phyloP scores from a whole-genome alignment of 2,113 vertebrate species.

The Menidia beryllina region DNA sequence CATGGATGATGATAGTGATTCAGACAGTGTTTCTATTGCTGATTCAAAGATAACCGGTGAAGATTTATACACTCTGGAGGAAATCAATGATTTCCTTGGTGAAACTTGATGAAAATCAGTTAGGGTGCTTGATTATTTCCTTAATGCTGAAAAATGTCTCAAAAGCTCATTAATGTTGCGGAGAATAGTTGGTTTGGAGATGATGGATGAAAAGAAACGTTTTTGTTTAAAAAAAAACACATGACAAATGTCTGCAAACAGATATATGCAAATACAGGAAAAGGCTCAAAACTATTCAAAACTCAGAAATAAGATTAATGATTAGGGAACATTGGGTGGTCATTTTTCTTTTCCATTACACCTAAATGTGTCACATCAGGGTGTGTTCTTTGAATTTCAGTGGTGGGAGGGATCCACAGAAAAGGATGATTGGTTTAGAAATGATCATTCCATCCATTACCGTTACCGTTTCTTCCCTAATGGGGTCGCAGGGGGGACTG shows the following conservation, averaged over 20 bases:
- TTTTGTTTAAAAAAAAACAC: no score
- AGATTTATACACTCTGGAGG: not conserved
- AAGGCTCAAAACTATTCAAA: no score
- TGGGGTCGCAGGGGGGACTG: no score
- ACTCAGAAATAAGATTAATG: no score
- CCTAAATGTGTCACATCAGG: not conserved
- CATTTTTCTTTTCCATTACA: not conserved
- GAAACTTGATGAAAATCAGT: not conserved
- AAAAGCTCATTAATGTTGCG: not conserved
- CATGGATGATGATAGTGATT: not conserved
- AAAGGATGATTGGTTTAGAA: not conserved
- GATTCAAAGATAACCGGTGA: not conserved
- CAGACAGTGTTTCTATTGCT: not conserved
- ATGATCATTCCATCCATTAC: not conserved
- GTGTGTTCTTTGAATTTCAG: not conserved
- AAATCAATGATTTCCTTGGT: not conserved
- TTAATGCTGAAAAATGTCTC: not conserved
- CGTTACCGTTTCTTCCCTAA: no score
- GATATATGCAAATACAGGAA: no score
- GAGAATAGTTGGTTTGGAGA: not conserved
- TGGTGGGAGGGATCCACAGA: constrained; percentile 4
- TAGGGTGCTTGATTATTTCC: not conserved
- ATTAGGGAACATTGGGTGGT: not conserved
- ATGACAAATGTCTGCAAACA: no score
- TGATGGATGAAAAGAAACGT: not conserved